Base-by-base conservation (phyloP, 2,888 invertebrate genomes). In the Nineta flava region DNA sequence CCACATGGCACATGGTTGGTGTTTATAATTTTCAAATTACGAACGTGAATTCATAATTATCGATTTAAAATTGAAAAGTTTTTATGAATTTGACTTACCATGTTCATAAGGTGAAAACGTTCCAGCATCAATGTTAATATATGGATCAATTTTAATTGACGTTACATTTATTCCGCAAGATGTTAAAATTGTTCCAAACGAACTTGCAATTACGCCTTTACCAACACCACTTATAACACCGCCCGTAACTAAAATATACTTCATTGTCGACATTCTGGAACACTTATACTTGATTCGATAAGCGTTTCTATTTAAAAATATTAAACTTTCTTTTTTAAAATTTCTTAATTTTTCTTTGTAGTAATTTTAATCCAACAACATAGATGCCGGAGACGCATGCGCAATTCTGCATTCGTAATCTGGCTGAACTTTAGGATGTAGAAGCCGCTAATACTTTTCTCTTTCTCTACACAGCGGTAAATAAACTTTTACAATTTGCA, bases 81-180 rank as follows among this genome's bases (percentile, higher is more conserved):
- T 26, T 6, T 7, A 26, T 12, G 12, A 38, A 38, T 10, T 13
- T 38, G 9, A 38, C 38, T 74, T 74, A 93, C 96, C 97, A 67
- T 99, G 97, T 65, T 99, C 97, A 63, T 94, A 97, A 0, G 97
- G 97, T 9, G 96, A 96, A 71, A 99, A 99, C 17, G 97, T 97
- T 52, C 97, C 97, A 55, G 97, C 97, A 68, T 99, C 99, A 53
- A 99, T 93, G 70, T 99, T 99, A 56, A 99, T 92, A 65, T 99
- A 99, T 0, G 99, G 99, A 69, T 99, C 99, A 65, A 99, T 99
- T 77, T 99, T 99, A 61, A 99, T 99, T 43, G 95, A 92, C 50
- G 99, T 96, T 49, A 99, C 96, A 68, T 87, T 82, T 56, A 96
- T 83, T 31, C 94, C 94, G 65, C 91, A 91, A 60, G 91, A 87